phyloP scores from a whole-genome alignment of 2,113 vertebrate species.

The Pelecanus crispus region DNA sequence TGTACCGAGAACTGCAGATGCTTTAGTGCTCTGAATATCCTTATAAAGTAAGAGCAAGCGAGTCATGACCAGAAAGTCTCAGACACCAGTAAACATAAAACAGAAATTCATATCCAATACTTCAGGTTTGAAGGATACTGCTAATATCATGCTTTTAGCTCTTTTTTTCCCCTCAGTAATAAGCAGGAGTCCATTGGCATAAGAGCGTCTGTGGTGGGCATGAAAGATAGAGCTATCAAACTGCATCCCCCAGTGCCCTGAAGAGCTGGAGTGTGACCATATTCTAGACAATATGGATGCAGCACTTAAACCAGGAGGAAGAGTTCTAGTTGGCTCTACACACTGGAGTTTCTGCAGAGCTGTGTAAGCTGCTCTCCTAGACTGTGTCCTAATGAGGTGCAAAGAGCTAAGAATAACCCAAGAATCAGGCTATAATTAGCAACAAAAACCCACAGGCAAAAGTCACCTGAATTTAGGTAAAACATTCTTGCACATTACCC shows the following conservation, averaged over 20 bases:
- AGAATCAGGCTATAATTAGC: not conserved
- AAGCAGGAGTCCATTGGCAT: not conserved
- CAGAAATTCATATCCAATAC: not conserved
- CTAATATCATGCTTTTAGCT: not conserved
- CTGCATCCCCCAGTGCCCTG: not conserved
- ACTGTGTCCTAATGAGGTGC: not conserved
- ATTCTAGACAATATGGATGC: not conserved
- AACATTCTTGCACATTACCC: not conserved
- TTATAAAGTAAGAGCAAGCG: not conserved
- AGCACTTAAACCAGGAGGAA: not conserved
- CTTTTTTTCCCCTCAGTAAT: not conserved
- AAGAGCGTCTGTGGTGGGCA: not conserved
- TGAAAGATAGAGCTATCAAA: accelerated
- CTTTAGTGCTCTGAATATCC: not conserved
- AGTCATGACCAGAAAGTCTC: not conserved
- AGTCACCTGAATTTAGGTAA: not conserved
- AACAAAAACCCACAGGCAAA: not conserved
- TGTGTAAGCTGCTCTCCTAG: not conserved
- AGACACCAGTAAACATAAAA: not conserved
- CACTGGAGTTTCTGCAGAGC: not conserved
- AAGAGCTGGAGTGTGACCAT: not conserved
- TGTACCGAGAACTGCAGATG: not conserved
- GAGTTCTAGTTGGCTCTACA: not conserved
- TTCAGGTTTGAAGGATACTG: not conserved
- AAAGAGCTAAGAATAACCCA: not conserved